These are phyloP conservation scores for Labeo calbasu DNA, from an alignment of 2,797 vertebrate species.

Conservation along the genomic window DNA sequence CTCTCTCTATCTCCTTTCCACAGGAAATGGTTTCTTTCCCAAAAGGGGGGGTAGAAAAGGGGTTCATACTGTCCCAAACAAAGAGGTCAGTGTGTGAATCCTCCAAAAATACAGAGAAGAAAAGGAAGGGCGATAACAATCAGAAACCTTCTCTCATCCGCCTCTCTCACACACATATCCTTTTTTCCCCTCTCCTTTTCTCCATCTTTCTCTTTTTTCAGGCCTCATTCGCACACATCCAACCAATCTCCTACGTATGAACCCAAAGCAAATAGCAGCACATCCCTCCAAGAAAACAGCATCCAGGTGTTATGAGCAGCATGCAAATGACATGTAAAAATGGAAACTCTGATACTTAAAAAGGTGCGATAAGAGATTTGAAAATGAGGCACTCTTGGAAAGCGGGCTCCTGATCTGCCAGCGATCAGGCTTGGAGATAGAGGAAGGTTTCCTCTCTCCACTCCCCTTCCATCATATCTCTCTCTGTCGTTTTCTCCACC, in stretches of 20 bases:
- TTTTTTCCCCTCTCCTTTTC: slow-evolving; percentile 50
- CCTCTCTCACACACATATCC: slow-evolving; percentile 64
- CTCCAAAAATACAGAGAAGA: slow-evolving; percentile 80
- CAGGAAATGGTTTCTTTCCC: slow-evolving; percentile 81
- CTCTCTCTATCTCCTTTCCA: slow-evolving; percentile 70
- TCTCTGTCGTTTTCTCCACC: slow-evolving; percentile 47
- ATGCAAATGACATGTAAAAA: slow-evolving; percentile 83
- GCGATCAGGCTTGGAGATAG: slow-evolving; percentile 76
- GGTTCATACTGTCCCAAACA: slow-evolving; percentile 83
- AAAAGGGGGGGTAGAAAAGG: slow-evolving; percentile 61
- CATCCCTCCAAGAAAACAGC: slow-evolving; percentile 51
- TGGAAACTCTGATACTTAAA: slow-evolving; percentile 79
- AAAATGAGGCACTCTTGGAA: slow-evolving; percentile 82
- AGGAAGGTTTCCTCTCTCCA: slow-evolving; percentile 68
- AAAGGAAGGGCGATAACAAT: slow-evolving; percentile 86
- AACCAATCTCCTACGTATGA: not conserved
- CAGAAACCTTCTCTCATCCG: slow-evolving; percentile 88
- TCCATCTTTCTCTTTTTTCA: slow-evolving; percentile 40
- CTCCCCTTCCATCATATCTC: slow-evolving; percentile 46
- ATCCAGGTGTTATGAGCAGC: slow-evolving; percentile 74
- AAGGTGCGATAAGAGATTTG: slow-evolving; percentile 78
- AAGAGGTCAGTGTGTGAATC: slow-evolving; percentile 91
- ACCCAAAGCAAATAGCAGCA: slow-evolving; percentile 47
- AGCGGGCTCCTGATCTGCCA: slow-evolving; percentile 76
- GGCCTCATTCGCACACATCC: slow-evolving; percentile 20